These are phyloP conservation scores for Chloroclystis v-ata DNA, from an alignment of 2,888 invertebrate species.

Conservation along the genomic window DNA sequence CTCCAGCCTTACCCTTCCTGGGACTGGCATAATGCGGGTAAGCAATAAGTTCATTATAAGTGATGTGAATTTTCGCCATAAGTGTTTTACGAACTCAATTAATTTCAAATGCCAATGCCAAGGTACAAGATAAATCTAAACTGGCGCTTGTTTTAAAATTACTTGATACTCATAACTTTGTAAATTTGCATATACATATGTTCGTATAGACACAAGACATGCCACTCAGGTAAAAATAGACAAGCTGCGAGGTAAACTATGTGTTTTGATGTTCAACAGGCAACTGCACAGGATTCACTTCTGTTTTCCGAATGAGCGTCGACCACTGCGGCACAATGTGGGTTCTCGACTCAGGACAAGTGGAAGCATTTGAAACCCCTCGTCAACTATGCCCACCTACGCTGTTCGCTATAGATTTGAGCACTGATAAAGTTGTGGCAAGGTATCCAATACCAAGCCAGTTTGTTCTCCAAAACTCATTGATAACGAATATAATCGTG, in stretches of 20 bases:
- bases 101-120: too few species aligned
- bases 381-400: constrained; percentile 85
- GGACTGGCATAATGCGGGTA: constrained; percentile 81
- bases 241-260: background rate
- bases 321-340: constrained; percentile 88
- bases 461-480: constrained; percentile 81
- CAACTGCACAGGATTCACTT: constrained; percentile 81
- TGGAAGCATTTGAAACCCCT: constrained; percentile 81
- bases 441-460: constrained; percentile 82
- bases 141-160: too few species aligned
- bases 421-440: constrained; percentile 80
- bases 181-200: too few species aligned
- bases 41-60: background rate
- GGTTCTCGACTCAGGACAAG: constrained; percentile 88
- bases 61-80: too few species aligned
- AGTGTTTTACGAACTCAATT: too few species aligned
- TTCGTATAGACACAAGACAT: too few species aligned
- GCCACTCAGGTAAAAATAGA: too few species aligned
- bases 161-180: too few species aligned
- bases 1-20: constrained; percentile 86
- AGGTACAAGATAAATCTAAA: too few species aligned
- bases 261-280: constrained; percentile 39
- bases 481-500: constrained; percentile 83
- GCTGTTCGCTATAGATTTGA: constrained; percentile 84
- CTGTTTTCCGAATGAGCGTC: constrained; percentile 86